Conservation (phyloP, 2,888 invertebrate genomes). For the Loripinus fragilis region DNA sequence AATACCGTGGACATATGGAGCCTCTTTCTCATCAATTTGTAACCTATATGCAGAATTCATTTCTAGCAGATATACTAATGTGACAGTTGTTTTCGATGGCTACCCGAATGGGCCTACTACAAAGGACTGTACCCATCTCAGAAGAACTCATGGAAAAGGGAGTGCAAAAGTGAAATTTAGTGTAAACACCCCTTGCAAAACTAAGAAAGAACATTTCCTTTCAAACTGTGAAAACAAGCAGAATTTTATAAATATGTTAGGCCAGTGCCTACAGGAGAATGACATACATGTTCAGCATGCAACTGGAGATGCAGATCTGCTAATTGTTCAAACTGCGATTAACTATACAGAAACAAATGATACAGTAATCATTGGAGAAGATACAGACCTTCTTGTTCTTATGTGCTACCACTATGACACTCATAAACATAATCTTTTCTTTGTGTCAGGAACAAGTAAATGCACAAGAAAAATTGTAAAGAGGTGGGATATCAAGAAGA, state of each 20-base stretch:
- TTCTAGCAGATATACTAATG: neutral
- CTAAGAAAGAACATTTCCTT: neutral
- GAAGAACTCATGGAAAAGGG: neutral
- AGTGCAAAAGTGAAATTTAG: neutral
- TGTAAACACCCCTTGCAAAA: neutral
- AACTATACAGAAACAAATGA: too few relatives aligned
- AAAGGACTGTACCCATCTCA: slow-evolving; percentile 18
- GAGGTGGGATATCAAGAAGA: too few relatives aligned
- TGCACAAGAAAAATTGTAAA: too few relatives aligned
- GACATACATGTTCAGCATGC: slow-evolving; percentile 52
- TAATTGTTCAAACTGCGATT: too few relatives aligned
- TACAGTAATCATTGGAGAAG: too few relatives aligned
- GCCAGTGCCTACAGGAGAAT: neutral
- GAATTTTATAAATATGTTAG: neutral
- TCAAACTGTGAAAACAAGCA: neutral
- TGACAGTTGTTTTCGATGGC: slow-evolving; percentile 30
- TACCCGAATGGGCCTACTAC: neutral
- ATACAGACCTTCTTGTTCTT: too few relatives aligned
- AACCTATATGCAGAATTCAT: slow-evolving; percentile 8
- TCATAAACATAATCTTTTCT: too few relatives aligned
- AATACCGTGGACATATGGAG: slow-evolving; percentile 43
- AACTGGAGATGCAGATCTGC: slow-evolving; percentile 64
- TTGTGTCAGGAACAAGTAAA: too few relatives aligned
- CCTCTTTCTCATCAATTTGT: neutral
- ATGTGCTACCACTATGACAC: too few relatives aligned